Percentiles rank a stretch among this genome's conserved stretches.
Evolutionary conservation across 1,140 invertebrate genomes (phyloP).

Genomic region (Apis dorsata): DNA sequence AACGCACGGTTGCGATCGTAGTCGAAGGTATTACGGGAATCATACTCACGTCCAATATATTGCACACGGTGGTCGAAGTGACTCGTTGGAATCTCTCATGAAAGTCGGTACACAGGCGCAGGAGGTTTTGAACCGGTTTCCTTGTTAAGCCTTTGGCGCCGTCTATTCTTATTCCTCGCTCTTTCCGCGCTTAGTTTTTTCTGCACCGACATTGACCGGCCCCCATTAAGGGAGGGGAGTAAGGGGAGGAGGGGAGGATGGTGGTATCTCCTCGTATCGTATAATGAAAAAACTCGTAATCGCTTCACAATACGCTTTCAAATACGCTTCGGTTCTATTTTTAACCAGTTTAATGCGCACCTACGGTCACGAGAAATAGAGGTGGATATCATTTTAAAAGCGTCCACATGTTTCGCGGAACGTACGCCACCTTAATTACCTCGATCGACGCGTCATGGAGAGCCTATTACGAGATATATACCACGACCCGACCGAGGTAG

Average conservation of each 20-base stretch:
- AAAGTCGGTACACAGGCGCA: constrained; percentile 27
- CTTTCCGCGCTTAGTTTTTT: constrained; percentile 51
- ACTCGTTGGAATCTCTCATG: constrained; percentile 33
- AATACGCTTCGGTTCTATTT: constrained; percentile 9
- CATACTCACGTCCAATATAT: constrained; percentile 28
- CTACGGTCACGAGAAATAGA: neutral
- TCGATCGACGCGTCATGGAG: neutral
- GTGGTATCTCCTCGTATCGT: too few species aligned
- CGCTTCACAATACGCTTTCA: constrained; percentile 28
- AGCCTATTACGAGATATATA: neutral
- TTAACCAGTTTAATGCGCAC: constrained; percentile 12
- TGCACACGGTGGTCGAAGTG: constrained; percentile 15
- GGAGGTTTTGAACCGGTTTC: constrained; percentile 52
- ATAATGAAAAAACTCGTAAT: constrained; percentile 18
- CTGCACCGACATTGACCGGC: constrained; percentile 12
- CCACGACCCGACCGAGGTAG: neutral
- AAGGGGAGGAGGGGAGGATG: too few species aligned
- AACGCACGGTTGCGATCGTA: neutral
- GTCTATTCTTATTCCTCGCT: constrained; percentile 53
- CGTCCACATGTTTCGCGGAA: neutral
- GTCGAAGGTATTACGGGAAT: constrained; percentile 22
- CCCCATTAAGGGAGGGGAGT: constrained; percentile 24
- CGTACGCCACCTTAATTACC: constrained; percentile 12
- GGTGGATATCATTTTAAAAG: neutral
- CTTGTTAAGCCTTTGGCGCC: constrained; percentile 60